Evolutionary conservation across 2,888 invertebrate genomes (phyloP).

Genomic region (Melinaea menophilus): DNA sequence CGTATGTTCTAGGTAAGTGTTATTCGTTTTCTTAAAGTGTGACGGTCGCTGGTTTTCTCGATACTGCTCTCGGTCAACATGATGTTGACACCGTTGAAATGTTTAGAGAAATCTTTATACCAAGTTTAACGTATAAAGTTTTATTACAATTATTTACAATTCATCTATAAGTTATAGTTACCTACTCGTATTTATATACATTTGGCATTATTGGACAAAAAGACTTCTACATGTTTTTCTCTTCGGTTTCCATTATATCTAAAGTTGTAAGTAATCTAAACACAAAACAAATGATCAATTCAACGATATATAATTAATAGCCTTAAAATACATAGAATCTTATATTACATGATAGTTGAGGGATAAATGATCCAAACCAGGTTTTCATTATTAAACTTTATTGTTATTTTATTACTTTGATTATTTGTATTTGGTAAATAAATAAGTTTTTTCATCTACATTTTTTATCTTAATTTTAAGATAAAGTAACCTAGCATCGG

Average conservation of each 20-base stretch:
- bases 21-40: conserved; percentile 6
- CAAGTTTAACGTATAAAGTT: conserved; percentile 45
- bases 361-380: not conserved
- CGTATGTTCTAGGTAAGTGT: no score
- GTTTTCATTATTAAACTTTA: not conserved
- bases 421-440: not conserved
- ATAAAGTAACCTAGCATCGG: conserved; percentile 28
- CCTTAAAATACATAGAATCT: no score
- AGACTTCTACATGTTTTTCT: no score
- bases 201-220: no score
- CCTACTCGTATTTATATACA: no score
- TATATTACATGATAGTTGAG: not conserved
- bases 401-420: conserved; percentile 3
- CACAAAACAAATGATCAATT: no score
- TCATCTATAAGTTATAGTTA: no score
- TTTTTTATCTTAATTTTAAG: conserved; percentile 11
- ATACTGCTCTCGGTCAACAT: conserved; percentile 2
- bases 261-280: no score
- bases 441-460: not conserved
- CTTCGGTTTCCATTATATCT: no score
- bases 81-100: conserved; percentile 38
- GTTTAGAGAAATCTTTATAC: conserved; percentile 55
- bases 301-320: no score
- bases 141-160: conserved; percentile 31
- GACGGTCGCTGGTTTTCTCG: conserved; percentile 21